phyloP scores from a whole-genome alignment of 2,888 invertebrate species.

The Apamea anceps region DNA sequence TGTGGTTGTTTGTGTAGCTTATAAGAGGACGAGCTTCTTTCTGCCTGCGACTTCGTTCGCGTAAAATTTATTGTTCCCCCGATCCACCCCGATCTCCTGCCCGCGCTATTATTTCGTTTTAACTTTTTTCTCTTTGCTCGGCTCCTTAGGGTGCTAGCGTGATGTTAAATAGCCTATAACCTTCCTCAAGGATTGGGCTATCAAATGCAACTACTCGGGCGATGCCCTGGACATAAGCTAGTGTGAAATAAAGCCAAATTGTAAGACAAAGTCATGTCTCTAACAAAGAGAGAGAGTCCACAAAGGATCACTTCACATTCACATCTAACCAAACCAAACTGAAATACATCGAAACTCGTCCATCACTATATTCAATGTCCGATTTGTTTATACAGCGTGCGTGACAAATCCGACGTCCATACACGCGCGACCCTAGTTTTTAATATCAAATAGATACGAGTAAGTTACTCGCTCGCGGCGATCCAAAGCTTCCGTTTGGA shows the following conservation, averaged over 20 bases:
- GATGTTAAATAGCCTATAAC: background rate
- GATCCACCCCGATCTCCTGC: background rate
- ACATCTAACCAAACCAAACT: background rate
- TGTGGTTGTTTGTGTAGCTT: background rate
- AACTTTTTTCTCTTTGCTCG: background rate
- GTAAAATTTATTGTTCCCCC: background rate
- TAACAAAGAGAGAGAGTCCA: background rate
- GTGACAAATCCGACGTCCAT: constrained; percentile 19
- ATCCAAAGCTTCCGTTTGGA: constrained; percentile 38
- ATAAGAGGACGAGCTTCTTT: background rate
- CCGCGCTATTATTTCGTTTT: background rate
- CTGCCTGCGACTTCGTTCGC: background rate
- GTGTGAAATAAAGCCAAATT: background rate
- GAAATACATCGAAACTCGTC: background rate
- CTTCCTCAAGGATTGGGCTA: background rate
- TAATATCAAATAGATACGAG: constrained; percentile 76
- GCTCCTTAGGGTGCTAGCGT: background rate
- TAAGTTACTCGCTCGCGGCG: constrained; percentile 61
- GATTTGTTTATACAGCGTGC: background rate
- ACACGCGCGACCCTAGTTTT: constrained; percentile 70
- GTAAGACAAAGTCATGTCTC: background rate
- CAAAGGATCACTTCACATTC: background rate
- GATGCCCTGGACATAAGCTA: background rate
- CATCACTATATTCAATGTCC: constrained; percentile 1
- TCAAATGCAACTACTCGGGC: too few species aligned